Evolutionary conservation across 2,113 vertebrate species (phyloP), one percentile per base, ranked within the genome.

Genomic region (Larimichthys polyactis): DNA sequence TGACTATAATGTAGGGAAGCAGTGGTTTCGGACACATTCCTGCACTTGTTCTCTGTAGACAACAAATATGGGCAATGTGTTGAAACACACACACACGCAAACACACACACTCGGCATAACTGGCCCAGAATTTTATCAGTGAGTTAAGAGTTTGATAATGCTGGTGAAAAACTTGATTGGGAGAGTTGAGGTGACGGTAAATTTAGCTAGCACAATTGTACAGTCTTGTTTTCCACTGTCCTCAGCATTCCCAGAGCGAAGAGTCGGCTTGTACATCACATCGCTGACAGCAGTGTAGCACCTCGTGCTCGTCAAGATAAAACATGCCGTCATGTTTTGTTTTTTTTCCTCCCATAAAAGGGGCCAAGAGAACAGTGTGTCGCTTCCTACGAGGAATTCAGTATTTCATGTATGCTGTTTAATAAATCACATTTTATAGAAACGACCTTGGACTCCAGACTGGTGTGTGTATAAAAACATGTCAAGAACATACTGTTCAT

Each of bases 371-470:
- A 72, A 62, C 16, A n/a, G 68, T 74, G 70, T 5, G 63, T 22
- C 1, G 20, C 79, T 82, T 77, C 83, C 67, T 83, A 66, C 3
- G 0, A 86, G 46, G 43, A 89, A 73, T 51, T 71, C 82, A 87
- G 75, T 89, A 92, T 89, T 90, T 80, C 54, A 36, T 87, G 67
- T 90, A 87, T 88, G 81, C 85, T 27, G 76, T 93, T 93, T 80
- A 93, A 94, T 94, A 92, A 93, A 94, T 78, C 15, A 83, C 75
- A 49, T 93, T 94, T 94, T 95, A 82, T 94, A 93, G 75, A 84
- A 90, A 92, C 48, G 1, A 69, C 8, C 40, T 52, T 52, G 19
- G 75, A 67, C 32, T 79, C 48, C 44, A 11, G 32, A 74, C 43
- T 52, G 24, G 16, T 60, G 8, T 59, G 6, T 86, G 19, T 51